These are phyloP conservation scores for Trachemys scripta DNA, from an alignment of 2,113 vertebrate genomes.

Conservation along the genomic window DNA sequence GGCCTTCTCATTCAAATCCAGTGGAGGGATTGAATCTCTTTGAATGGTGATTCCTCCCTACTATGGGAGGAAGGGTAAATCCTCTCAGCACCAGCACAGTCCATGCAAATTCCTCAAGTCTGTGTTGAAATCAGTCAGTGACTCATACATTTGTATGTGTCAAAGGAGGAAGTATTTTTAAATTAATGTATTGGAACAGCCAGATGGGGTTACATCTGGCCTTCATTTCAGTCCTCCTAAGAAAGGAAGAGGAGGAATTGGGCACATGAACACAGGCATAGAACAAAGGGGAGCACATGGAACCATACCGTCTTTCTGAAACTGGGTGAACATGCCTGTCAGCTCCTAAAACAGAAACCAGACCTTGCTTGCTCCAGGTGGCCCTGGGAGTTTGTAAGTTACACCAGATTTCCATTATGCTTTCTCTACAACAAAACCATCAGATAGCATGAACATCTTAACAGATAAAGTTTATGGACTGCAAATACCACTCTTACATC, in stretches of 20 bases:
- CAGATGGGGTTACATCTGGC: background rate
- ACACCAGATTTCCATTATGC: background rate
- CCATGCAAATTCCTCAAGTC: background rate
- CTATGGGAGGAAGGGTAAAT: background rate
- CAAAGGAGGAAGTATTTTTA: background rate
- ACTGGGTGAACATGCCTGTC: background rate
- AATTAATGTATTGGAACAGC: background rate
- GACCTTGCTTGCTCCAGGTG: background rate
- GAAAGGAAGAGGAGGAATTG: background rate
- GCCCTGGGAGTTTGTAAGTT: background rate
- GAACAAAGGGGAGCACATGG: background rate
- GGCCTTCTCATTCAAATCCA: background rate
- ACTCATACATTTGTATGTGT: background rate
- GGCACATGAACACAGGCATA: background rate
- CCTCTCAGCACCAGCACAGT: background rate
- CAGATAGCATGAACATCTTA: background rate
- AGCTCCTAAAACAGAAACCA: background rate
- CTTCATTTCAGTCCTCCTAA: background rate
- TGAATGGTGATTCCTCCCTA: background rate
- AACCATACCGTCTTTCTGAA: background rate
- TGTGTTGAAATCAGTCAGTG: background rate
- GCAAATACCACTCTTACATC: background rate
- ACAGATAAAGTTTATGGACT: background rate
- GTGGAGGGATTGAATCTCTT: background rate
- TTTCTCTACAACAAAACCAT: background rate